phyloP scores from a whole-genome alignment of 1,140 invertebrate species.

The Platyscapa corneri region DNA sequence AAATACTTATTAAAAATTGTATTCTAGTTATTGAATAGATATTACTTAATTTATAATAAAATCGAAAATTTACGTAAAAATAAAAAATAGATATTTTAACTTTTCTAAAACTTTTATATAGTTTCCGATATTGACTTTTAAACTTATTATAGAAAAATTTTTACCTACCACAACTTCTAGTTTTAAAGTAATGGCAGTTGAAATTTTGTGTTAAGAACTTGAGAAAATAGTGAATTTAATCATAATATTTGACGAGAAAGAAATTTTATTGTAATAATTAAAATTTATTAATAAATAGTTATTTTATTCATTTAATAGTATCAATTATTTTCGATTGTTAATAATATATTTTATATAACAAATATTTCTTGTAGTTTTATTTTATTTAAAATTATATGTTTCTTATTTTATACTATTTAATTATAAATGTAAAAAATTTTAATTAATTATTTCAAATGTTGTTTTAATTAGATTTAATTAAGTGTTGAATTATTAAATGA shows the following conservation, averaged over 20 bases:
- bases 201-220: neutral
- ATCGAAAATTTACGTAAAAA: neutral
- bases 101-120: slow-evolving; percentile 6
- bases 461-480: no score
- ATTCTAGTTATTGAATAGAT: neutral
- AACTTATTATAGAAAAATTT: neutral
- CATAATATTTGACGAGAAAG: neutral
- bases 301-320: no score
- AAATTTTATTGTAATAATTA: neutral
- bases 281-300: neutral
- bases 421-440: no score
- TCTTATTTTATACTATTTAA: no score
- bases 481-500: no score
- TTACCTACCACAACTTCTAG: neutral
- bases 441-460: no score
- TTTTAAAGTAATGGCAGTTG: neutral
- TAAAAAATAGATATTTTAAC: slow-evolving; percentile 1
- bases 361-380: no score
- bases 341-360: no score
- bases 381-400: no score
- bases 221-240: neutral
- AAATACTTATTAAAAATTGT: neutral
- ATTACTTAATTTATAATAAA: neutral
- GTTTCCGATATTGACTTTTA: slow-evolving; percentile 15
- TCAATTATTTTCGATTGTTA: no score